These are phyloP conservation scores for Gambusia holbrooki DNA, from an alignment of 2,113 vertebrate genomes.

Conservation along the genomic window DNA sequence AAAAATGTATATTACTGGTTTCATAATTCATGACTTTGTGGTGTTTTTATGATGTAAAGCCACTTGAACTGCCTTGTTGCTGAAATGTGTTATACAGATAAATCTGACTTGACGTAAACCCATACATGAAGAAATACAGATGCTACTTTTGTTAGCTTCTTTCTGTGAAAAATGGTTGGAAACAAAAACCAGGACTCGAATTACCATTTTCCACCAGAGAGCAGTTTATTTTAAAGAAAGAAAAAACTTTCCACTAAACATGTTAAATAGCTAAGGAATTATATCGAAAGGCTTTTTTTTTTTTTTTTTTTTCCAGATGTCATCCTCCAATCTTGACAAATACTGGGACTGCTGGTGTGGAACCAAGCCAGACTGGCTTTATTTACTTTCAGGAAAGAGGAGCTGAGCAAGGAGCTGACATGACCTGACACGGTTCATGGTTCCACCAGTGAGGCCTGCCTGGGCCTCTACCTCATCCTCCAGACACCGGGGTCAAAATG, in stretches of 20 bases:
- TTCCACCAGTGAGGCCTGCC: conserved; percentile 57
- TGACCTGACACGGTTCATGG: conserved; percentile 70
- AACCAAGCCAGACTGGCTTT: conserved; percentile 54
- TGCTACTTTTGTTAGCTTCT: neutral
- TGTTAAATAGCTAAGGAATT: neutral
- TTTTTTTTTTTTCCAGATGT: conserved; percentile 8
- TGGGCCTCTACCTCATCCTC: conserved; percentile 57
- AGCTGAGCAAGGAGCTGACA: conserved; percentile 63
- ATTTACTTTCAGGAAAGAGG: conserved; percentile 65
- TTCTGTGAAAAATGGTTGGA: neutral
- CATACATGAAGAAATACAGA: neutral
- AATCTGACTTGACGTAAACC: too few species aligned
- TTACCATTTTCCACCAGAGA: neutral
- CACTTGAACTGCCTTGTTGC: too few species aligned
- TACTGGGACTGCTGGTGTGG: conserved; percentile 43
- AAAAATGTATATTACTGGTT: too few species aligned
- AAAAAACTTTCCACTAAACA: neutral
- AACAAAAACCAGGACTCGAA: neutral
- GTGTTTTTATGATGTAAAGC: too few species aligned
- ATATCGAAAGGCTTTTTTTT: neutral
- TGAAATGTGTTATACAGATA: too few species aligned
- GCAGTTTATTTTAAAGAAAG: neutral
- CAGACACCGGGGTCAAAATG: conserved; percentile 61
- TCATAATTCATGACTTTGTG: too few species aligned
- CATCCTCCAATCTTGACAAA: conserved; percentile 26